Evolutionary conservation across 2,797 vertebrate genomes (phyloP).

Genomic region (Gadopsis marmoratus): DNA sequence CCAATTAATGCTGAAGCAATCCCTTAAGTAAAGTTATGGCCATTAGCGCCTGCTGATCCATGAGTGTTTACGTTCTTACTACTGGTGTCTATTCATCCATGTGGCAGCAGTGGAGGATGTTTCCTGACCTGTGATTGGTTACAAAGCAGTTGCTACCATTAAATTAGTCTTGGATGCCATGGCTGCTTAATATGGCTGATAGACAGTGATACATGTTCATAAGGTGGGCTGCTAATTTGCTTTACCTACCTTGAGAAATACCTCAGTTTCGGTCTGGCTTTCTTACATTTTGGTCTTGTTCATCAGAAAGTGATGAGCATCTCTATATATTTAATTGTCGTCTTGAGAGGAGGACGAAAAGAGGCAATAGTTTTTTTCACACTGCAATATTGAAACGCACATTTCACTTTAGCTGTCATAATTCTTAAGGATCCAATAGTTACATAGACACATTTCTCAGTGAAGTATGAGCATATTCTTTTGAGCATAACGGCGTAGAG

Average conservation of each 20-base stretch:
- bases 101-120: slow-evolving; percentile 57
- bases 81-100: slow-evolving; percentile 61
- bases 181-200: slow-evolving; percentile 13
- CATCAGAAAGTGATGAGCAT: too few species aligned
- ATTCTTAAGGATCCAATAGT: neutral
- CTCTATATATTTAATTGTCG: too few species aligned
- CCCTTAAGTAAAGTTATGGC: slow-evolving; percentile 51
- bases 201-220: slow-evolving; percentile 27
- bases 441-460: neutral
- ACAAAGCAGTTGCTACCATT: slow-evolving; percentile 39
- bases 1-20: slow-evolving; percentile 58
- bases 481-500: slow-evolving; percentile 18
- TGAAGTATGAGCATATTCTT: neutral
- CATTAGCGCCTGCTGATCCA: slow-evolving; percentile 56
- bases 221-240: slow-evolving; percentile 10
- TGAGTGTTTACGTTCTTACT: slow-evolving; percentile 63
- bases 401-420: slow-evolving; percentile 3
- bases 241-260: neutral
- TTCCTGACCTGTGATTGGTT: slow-evolving; percentile 68
- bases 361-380: neutral
- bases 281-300: too few species aligned
- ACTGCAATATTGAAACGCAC: neutral
- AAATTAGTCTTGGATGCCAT: slow-evolving; percentile 32
- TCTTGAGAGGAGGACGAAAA: too few species aligned
- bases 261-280: neutral